Evolutionary conservation across 2,888 invertebrate species (phyloP), one percentile per base, ranked within the genome.

Genomic region (Augiades crinisus): DNA sequence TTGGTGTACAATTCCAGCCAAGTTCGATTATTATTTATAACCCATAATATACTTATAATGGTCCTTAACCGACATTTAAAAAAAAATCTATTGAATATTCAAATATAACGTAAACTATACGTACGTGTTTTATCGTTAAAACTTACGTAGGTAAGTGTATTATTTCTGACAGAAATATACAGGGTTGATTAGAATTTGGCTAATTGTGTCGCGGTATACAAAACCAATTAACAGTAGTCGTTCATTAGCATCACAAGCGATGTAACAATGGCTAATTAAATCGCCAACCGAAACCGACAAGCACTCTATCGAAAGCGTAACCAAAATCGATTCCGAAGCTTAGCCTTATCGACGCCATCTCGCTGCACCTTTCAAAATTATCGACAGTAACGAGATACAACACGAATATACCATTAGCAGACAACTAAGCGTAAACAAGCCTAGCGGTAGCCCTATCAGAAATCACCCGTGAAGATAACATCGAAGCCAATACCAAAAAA

Each of bases 371-470:
- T 74, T 76, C 68, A 65, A 69, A 69, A 72, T 71, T 69, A 74
- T 72, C 76, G 75, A 76, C 61, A 57, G 86, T 78, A 82, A 84
- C 75, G 62, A 75, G 83, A 85, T 75, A 74, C 65, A 69, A 88
- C 87, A 88, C 69, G 82, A 78, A 68, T 81, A 72, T 64, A 71
- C 85, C 86, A 88, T 88, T 88, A 88, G 79, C 69, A 70, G 74
- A 75, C 72, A 72, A 71, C 64, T 68, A 62, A 74, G 72, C 75
- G 74, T 77, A 81, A 78, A 80, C 78, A 78, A 75, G 73, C 64
- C 64, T 63, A 54, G 67, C 74, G 69, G 80, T 78, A 82, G 82
- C 81, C 69, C 70, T 83, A 86, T 83, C 81, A 74, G 75, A 71
- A 80, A 82, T 81, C 82, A 72, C 66, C 68, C 72, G 63, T 59